Percentiles rank a stretch among this genome's conserved stretches.
Evolutionary conservation across 1,140 invertebrate species (phyloP).

Genomic region (Papilio polyxenes): DNA sequence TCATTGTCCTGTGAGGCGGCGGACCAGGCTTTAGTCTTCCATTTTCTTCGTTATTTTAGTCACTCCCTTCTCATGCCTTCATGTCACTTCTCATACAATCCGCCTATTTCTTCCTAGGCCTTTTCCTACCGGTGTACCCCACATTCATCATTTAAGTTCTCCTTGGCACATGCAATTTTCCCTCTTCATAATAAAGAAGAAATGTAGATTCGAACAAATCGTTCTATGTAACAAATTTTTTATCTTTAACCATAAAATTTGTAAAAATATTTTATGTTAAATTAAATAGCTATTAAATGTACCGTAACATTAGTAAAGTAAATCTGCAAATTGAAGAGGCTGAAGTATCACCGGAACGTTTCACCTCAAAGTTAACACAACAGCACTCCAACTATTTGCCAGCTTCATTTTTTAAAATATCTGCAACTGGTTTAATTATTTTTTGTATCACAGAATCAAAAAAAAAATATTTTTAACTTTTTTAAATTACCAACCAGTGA

Average conservation of each 20-base stretch:
- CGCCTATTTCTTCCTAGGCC: too few species aligned
- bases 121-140: too few species aligned
- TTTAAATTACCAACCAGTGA: neutral
- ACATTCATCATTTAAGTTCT: too few species aligned
- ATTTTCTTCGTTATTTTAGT: too few species aligned
- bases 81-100: too few species aligned
- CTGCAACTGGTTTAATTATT: conserved; percentile 3
- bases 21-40: too few species aligned
- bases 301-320: neutral
- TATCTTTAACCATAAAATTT: neutral
- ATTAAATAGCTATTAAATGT: neutral
- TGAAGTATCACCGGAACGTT: neutral
- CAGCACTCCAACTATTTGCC: neutral
- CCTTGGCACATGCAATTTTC: too few species aligned
- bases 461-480: neutral
- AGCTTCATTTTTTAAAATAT: neutral
- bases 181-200: neutral
- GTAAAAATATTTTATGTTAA: neutral
- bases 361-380: conserved; percentile 17
- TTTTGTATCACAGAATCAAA: neutral
- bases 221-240: neutral
- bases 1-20: too few species aligned
- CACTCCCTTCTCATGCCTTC: too few species aligned
- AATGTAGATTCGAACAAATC: neutral
- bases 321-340: conserved; percentile 11